phyloP scores from a whole-genome alignment of 2,888 invertebrate species.

The Drosophila phalerata region DNA sequence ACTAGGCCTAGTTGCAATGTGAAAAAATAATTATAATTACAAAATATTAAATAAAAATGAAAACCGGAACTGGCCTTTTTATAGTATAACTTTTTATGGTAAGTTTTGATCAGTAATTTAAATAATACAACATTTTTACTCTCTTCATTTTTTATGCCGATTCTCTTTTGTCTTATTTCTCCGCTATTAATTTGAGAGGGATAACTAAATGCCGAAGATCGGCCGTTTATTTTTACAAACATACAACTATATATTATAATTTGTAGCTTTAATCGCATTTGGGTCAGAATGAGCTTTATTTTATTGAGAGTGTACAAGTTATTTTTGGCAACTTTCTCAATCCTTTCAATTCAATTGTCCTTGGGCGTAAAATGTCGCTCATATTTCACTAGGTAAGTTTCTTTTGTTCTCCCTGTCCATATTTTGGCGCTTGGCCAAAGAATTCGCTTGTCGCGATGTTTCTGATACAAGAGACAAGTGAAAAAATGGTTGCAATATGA shows the following conservation, averaged over 20 bases:
- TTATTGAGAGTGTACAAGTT: background rate
- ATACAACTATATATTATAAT: background rate
- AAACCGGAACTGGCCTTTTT: too few relatives aligned
- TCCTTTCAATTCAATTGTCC: background rate
- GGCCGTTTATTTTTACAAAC: too few relatives aligned
- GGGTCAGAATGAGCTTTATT: background rate
- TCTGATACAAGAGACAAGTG: constrained; percentile 10
- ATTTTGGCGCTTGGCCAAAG: constrained; percentile 35
- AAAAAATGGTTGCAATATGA: constrained; percentile 2
- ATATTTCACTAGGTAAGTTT: constrained; percentile 16
- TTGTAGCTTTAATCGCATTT: background rate
- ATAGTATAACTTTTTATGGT: too few relatives aligned
- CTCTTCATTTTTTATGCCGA: too few relatives aligned
- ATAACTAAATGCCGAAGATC: too few relatives aligned
- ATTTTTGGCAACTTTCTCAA: constrained; percentile 19
- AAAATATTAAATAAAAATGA: too few relatives aligned
- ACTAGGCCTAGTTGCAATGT: too few relatives aligned
- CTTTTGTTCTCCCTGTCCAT: constrained; percentile 14
- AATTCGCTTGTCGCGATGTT: background rate
- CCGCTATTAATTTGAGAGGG: too few relatives aligned
- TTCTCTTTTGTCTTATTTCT: too few relatives aligned
- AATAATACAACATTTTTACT: too few relatives aligned
- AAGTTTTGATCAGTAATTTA: too few relatives aligned
- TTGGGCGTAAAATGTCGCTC: constrained; percentile 33
- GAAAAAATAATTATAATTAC: too few relatives aligned